phyloP scores from a whole-genome alignment of 2,888 invertebrate genomes.

The Synanthedon vespiformis region DNA sequence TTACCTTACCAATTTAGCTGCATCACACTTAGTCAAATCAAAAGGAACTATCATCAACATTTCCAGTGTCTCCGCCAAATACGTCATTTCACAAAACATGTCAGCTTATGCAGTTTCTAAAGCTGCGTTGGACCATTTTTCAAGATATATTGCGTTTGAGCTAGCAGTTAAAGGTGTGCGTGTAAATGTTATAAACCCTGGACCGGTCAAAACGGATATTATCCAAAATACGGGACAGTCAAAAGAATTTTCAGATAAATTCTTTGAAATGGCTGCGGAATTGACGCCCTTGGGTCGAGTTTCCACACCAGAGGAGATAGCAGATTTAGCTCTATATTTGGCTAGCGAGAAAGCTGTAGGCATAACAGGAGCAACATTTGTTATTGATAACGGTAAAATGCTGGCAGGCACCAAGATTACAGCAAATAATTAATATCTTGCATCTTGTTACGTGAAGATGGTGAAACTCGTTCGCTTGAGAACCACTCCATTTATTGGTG shows the following conservation, averaged over 20 bases:
- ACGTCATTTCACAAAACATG: background rate
- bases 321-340: constrained; percentile 3
- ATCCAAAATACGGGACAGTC: constrained; percentile 8
- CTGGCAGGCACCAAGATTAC: background rate
- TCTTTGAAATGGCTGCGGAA: constrained; percentile 7
- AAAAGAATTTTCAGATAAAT: background rate
- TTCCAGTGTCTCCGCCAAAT: constrained; percentile 18
- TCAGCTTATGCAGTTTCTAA: constrained; percentile 17
- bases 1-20: constrained; percentile 13
- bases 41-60: constrained; percentile 32
- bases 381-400: constrained; percentile 2
- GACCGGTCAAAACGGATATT: constrained; percentile 23
- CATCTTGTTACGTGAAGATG: no score
- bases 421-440: no score
- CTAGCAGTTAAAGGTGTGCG: constrained; percentile 17
- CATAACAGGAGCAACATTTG: constrained; percentile 2
- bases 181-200: constrained; percentile 75
- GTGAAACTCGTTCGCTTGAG: no score
- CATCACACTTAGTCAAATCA: constrained; percentile 19
- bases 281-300: constrained; percentile 15
- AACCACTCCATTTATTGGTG: no score
- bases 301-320: constrained; percentile 17
- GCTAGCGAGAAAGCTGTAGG: constrained; percentile 6
- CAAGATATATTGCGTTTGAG: constrained; percentile 18
- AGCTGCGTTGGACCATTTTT: constrained; percentile 22